These are phyloP conservation scores for Phalacrocorax aristotelis DNA, from an alignment of 2,113 vertebrate genomes.

Conservation along the genomic window DNA sequence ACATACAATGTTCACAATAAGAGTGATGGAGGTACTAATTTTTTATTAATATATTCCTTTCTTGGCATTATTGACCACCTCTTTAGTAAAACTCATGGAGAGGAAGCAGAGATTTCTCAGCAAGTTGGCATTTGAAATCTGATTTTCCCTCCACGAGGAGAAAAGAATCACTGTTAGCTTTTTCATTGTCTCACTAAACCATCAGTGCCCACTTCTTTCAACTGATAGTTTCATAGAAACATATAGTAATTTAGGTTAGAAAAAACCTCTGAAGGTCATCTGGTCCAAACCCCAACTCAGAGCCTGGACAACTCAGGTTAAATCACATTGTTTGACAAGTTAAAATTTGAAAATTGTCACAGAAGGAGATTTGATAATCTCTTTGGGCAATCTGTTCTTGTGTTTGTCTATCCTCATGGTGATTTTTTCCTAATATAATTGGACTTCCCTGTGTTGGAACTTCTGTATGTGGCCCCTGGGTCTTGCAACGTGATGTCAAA, in stretches of 20 bases:
- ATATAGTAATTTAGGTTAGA: background rate
- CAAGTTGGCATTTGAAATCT: background rate
- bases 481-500: background rate
- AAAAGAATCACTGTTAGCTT: background rate
- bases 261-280: background rate
- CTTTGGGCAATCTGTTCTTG: background rate
- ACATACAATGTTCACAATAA: background rate
- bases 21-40: background rate
- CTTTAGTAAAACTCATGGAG: background rate
- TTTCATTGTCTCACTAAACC: background rate
- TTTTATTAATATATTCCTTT: background rate
- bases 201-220: background rate
- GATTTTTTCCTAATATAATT: background rate
- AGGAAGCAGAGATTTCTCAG: background rate
- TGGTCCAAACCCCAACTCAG: background rate
- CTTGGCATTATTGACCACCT: background rate
- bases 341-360: background rate
- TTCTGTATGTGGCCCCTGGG: background rate
- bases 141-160: fast-evolving
- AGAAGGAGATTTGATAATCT: background rate
- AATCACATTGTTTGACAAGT: background rate
- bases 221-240: background rate
- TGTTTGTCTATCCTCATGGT: background rate
- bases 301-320: background rate
- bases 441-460: background rate